Percentiles rank a stretch among this genome's conserved stretches.
Conservation (phyloP, 2,797 vertebrate genomes). For the Smutsia temminckii region DNA sequence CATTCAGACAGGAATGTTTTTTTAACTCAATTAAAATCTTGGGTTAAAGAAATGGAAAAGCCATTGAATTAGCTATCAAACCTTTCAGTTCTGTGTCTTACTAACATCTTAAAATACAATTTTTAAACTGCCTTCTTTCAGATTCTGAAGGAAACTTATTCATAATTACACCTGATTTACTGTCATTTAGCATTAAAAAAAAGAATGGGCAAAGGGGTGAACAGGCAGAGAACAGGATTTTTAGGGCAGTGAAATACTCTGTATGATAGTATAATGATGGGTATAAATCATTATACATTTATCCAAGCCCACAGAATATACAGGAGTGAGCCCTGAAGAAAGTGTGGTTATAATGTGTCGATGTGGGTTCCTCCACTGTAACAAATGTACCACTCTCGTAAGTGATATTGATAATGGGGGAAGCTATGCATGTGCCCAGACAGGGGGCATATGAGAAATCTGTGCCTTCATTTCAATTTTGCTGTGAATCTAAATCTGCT, state of each 20-base stretch:
- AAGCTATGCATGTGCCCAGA: neutral
- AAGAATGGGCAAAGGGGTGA: neutral
- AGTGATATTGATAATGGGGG: neutral
- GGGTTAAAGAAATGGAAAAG: neutral
- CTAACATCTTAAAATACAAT: constrained; percentile 32
- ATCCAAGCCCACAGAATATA: neutral
- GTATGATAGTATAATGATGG: neutral
- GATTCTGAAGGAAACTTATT: neutral
- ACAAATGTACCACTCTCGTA: neutral
- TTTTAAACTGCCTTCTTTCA: constrained; percentile 14
- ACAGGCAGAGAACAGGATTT: neutral
- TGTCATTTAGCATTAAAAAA: constrained; percentile 32
- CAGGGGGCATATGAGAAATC: neutral
- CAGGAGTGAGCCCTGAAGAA: neutral
- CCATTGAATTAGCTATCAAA: neutral
- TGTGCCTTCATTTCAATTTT: neutral
- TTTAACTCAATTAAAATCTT: constrained; percentile 17
- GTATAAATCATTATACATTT: neutral
- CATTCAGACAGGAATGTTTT: neutral
- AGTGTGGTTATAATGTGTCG: neutral
- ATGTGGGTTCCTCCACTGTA: neutral
- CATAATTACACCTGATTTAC: constrained; percentile 15
- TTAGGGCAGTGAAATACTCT: neutral
- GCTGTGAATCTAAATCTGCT: neutral
- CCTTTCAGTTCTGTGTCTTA: neutral